Conservation (phyloP, 2,113 vertebrate species). For the Uria aalge region DNA sequence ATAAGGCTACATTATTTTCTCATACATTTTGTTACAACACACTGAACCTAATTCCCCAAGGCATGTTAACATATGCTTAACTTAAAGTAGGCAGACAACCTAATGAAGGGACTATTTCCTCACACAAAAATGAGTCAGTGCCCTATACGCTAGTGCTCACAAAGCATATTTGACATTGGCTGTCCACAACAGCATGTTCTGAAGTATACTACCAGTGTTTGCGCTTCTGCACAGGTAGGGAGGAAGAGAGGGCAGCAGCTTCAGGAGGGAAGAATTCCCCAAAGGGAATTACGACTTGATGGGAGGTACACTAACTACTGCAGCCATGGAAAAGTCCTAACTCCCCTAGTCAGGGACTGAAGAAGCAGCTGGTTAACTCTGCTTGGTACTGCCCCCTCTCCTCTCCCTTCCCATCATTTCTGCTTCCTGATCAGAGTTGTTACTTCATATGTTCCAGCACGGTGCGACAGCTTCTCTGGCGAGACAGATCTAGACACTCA, state of each 20-base stretch:
- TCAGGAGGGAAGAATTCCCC: not conserved
- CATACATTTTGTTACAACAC: not conserved
- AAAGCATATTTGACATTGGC: not conserved
- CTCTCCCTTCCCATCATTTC: not conserved
- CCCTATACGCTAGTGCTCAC: not conserved
- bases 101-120: not conserved
- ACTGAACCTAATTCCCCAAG: not conserved
- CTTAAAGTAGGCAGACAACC: not conserved
- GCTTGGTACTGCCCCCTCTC: not conserved
- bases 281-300: not conserved
- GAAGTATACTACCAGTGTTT: not conserved
- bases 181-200: not conserved
- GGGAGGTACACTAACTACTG: not conserved
- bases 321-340: not conserved
- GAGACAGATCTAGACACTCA: not conserved
- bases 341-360: not conserved
- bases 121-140: not conserved
- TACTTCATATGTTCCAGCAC: rapidly evolving
- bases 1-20: not conserved
- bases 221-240: rapidly evolving
- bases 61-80: not conserved
- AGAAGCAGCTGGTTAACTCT: not conserved
- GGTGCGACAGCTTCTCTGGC: not conserved
- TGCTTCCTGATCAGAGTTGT: not conserved
- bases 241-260: not conserved